Percentiles rank a stretch among this genome's conserved stretches.
phyloP scores from a whole-genome alignment of 2,113 vertebrate species.

The Brachionichthys hirsutus region DNA sequence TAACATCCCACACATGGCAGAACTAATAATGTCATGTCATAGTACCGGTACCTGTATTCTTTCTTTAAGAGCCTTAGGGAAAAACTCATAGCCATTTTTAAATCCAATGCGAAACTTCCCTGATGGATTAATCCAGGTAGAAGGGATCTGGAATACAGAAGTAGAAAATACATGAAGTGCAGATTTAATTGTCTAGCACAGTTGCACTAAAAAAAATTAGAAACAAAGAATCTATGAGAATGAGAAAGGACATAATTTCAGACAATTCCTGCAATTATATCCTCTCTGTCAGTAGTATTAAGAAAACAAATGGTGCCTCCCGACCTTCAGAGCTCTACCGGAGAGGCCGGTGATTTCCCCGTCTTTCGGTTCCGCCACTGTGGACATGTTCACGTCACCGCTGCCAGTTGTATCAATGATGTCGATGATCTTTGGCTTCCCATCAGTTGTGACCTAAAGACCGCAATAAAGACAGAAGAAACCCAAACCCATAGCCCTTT shows the following conservation, averaged over 20 bases:
- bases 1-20: slow-evolving; percentile 5
- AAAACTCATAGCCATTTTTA: slow-evolving; percentile 98
- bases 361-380: slow-evolving; percentile 86
- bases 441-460: slow-evolving; percentile 89
- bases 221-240: neutral
- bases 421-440: slow-evolving; percentile 95
- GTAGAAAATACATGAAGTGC: neutral
- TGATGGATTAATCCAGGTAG: slow-evolving; percentile 90
- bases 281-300: neutral
- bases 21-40: slow-evolving; percentile 14
- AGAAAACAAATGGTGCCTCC: neutral
- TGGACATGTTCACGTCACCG: slow-evolving; percentile 92
- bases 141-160: slow-evolving; percentile 81
- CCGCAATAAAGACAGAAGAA: slow-evolving; percentile 12
- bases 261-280: neutral
- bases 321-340: slow-evolving; percentile 89
- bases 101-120: slow-evolving; percentile 94
- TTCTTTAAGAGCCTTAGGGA: slow-evolving; percentile 96
- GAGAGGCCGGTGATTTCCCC: slow-evolving; percentile 87
- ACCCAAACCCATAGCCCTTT: neutral
- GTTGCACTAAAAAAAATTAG: neutral
- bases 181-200: neutral
- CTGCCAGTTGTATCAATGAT: slow-evolving; percentile 98
- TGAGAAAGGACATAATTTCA: neutral
- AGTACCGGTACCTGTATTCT: slow-evolving; percentile 96